Conservation (phyloP, 1,140 invertebrate species). For the Leucophenga varia region DNA sequence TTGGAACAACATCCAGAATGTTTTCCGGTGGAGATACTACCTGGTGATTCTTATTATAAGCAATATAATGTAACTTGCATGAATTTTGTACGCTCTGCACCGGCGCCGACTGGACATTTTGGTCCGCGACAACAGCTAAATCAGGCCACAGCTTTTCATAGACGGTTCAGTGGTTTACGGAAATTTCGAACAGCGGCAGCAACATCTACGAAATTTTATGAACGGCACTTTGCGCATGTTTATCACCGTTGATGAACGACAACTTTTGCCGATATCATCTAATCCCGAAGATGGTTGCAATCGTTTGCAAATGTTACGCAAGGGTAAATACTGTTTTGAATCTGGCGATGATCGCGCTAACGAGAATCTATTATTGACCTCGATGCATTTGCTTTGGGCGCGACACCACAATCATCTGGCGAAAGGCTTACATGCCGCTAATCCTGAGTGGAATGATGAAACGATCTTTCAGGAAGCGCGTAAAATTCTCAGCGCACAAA, state of each 20-base stretch:
- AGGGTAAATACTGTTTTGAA: constrained; percentile 77
- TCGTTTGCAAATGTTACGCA: constrained; percentile 62
- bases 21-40: constrained; percentile 70
- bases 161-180: constrained; percentile 90
- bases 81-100: constrained; percentile 81
- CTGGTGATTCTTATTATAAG: constrained; percentile 69
- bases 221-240: constrained; percentile 68
- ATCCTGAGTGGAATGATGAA: constrained; percentile 85
- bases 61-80: constrained; percentile 71
- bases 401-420: constrained; percentile 84
- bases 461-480: constrained; percentile 76
- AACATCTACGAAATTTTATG: constrained; percentile 60
- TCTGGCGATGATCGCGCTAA: constrained; percentile 77
- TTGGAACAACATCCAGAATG: constrained; percentile 72
- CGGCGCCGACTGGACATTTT: constrained; percentile 82
- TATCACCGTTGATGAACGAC: constrained; percentile 64
- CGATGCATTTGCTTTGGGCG: constrained; percentile 78
- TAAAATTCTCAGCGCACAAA: constrained; percentile 76
- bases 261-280: constrained; percentile 70
- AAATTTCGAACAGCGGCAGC: constrained; percentile 58
- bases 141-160: constrained; percentile 85
- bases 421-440: constrained; percentile 62
- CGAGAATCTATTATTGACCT: constrained; percentile 79
- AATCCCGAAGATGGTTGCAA: constrained; percentile 77
- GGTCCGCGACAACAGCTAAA: constrained; percentile 85